A percentile compares a stretch with the other conserved stretches of the same genome.
phyloP scores from a whole-genome alignment of 2,888 invertebrate genomes.

The Branchipolynoe longqiensis region DNA sequence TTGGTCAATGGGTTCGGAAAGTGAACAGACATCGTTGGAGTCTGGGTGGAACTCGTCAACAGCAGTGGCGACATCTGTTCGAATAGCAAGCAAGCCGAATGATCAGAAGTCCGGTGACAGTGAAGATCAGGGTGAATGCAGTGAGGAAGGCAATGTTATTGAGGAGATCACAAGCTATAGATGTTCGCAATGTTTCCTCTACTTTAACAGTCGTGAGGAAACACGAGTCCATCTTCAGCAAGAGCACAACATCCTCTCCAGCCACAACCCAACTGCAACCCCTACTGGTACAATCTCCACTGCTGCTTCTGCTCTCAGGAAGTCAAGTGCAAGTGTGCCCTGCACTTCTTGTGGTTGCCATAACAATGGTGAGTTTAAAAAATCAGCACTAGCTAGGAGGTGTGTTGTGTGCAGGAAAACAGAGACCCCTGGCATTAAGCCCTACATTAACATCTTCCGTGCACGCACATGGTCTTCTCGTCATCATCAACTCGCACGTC shows the following conservation, averaged over 20 bases:
- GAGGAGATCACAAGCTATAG: slow-evolving; percentile 20
- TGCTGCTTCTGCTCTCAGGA: background rate
- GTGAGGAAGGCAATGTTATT: background rate
- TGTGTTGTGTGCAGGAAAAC: slow-evolving; percentile 24
- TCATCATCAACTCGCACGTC: slow-evolving; percentile 8
- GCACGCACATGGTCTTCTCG: slow-evolving; percentile 25
- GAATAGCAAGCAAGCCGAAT: background rate
- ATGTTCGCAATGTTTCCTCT: slow-evolving; percentile 25
- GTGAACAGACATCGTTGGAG: background rate
- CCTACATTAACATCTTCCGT: slow-evolving; percentile 31
- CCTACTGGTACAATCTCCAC: background rate
- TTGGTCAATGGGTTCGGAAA: background rate
- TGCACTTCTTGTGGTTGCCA: slow-evolving; percentile 11
- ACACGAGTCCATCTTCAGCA: slow-evolving; percentile 20
- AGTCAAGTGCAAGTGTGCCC: background rate
- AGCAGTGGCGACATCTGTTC: background rate
- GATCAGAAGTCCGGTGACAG: background rate
- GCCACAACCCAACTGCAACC: background rate
- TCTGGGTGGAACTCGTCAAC: background rate
- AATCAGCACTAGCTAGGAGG: background rate
- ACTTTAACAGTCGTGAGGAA: slow-evolving; percentile 41
- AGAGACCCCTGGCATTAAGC: background rate
- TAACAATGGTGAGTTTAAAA: background rate
- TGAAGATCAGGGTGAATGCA: background rate
- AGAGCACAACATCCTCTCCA: slow-evolving; percentile 35